These are phyloP conservation scores for Chaunax sp. DNA, from an alignment of 2,797 vertebrate species.

Conservation along the genomic window DNA sequence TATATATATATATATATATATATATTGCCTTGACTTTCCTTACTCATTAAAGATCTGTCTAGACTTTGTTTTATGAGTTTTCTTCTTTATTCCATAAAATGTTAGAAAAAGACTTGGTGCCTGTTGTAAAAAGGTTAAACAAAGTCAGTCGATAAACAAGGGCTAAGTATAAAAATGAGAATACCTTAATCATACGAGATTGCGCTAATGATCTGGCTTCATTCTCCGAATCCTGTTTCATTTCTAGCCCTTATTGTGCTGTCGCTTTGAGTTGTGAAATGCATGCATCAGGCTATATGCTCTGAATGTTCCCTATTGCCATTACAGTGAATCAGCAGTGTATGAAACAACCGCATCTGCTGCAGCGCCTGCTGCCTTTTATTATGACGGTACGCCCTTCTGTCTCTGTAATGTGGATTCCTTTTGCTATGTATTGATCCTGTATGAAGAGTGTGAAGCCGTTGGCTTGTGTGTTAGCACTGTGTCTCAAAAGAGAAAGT, in stretches of 20 bases:
- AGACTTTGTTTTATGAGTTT: too few relatives aligned
- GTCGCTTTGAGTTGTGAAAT: conserved; percentile 65
- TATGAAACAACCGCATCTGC: conserved; percentile 71
- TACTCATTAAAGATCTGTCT: not conserved
- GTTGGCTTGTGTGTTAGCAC: conserved; percentile 19
- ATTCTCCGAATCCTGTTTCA: conserved; percentile 27
- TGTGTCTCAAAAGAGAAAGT: conserved; percentile 1
- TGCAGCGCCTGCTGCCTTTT: conserved; percentile 41
- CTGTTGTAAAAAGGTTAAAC: not conserved
- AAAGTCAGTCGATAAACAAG: conserved; percentile 3
- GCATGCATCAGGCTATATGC: conserved; percentile 70
- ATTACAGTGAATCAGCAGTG: conserved; percentile 65
- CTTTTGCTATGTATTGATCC: conserved; percentile 53
- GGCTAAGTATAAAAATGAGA: conserved; percentile 6
- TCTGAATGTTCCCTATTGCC: conserved; percentile 46
- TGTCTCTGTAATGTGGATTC: conserved; percentile 28
- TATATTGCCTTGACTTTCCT: too few relatives aligned
- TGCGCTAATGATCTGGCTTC: conserved; percentile 13
- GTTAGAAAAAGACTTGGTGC: not conserved
- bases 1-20: too few relatives aligned
- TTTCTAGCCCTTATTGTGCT: conserved; percentile 38
- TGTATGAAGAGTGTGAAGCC: conserved; percentile 10
- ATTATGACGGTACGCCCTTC: conserved; percentile 35
- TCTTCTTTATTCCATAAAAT: not conserved
- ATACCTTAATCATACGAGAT: conserved; percentile 7